Base-by-base conservation (phyloP, 2,797 vertebrate species). In the Pseudochaenichthys georgianus region DNA sequence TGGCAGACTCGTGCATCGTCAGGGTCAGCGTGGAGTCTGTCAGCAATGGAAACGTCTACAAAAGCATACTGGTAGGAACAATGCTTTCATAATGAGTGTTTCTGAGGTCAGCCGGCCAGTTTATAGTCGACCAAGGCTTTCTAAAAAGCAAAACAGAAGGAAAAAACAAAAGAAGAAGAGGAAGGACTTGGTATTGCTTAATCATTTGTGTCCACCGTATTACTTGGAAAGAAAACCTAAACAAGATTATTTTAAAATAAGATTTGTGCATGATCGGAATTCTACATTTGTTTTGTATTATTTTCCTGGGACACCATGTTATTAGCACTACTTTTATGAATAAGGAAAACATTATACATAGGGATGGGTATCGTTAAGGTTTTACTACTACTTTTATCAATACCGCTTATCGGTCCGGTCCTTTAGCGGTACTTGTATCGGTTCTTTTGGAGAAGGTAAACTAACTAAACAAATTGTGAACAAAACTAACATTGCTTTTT, bases 1-100 rank as follows among this genome's bases (percentile, higher is more conserved):
- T 93, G 3, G 93, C 92, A 0, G 97, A 97, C 84, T 92, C 93
- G 0, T 96, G 96, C 12, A 93, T 98, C 83, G 88, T 98, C 80
- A 92, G 96, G 42, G 94, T 97, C 94, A 96, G 95, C 15, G 90
- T 97, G 58, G 92, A 96, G 78, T 90, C 90, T 0, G 88, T 94
- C 68, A 92, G 89, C 90, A 96, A 95, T 0, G 95, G 96, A 28
- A 97, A 96, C 61, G 67, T 98, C 70, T 98, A 98, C 77, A 96
- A 96, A 84, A 98, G 97, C 93, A 97, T 98, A 61, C 84, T 97
- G 96, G 97, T 98, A 75, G 94, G 95, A 53, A 13, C 15, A 0
- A 1, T 0, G 17, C 61, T 65, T 61, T 13, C 13, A n/a, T 46
- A 10, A 19, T 42, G 1, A 5, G 17, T 57, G 5, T 46, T 11